Percentiles rank a stretch among this genome's conserved stretches.
phyloP scores from a whole-genome alignment of 2,113 vertebrate species.

The Corythornis madagascariensis region DNA sequence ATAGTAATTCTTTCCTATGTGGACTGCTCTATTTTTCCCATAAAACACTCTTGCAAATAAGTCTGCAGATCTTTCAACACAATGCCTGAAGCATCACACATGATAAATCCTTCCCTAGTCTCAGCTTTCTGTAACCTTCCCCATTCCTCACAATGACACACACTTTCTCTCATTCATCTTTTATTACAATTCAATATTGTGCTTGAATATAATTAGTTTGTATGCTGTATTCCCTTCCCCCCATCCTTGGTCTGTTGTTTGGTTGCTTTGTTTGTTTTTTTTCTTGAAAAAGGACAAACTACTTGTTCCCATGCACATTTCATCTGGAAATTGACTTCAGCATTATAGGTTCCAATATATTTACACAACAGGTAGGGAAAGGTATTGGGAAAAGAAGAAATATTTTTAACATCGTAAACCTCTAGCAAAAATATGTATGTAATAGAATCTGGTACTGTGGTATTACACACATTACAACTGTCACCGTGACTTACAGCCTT shows the following conservation, averaged over 20 bases:
- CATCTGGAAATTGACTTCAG: slow-evolving; percentile 80
- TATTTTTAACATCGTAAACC: slow-evolving; percentile 83
- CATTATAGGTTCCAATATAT: slow-evolving; percentile 80
- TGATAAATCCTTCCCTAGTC: slow-evolving; percentile 79
- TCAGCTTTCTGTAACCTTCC: slow-evolving; percentile 81
- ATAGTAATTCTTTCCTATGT: slow-evolving; percentile 75
- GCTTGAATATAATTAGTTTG: slow-evolving; percentile 80
- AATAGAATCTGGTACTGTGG: slow-evolving; percentile 83
- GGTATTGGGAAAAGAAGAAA: slow-evolving; percentile 80
- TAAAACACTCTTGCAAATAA: slow-evolving; percentile 83
- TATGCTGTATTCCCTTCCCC: slow-evolving; percentile 13
- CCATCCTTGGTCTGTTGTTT: not conserved
- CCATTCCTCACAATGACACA: slow-evolving; percentile 81
- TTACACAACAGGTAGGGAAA: slow-evolving; percentile 80
- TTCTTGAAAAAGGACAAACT: slow-evolving; percentile 67
- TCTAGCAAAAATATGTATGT: slow-evolving; percentile 86
- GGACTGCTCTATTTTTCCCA: slow-evolving; percentile 73
- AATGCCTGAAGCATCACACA: slow-evolving; percentile 77
- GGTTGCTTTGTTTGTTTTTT: not conserved
- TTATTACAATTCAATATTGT: slow-evolving; percentile 85
- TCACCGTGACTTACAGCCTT: slow-evolving; percentile 85
- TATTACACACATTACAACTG: slow-evolving; percentile 85
- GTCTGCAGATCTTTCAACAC: slow-evolving; percentile 78
- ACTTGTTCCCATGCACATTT: slow-evolving; percentile 74
- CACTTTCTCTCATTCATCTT: slow-evolving; percentile 84